Evolutionary conservation across 1,140 invertebrate species (phyloP), one percentile per base, ranked within the genome.

Genomic region (Rhizoglyphus robini): DNA sequence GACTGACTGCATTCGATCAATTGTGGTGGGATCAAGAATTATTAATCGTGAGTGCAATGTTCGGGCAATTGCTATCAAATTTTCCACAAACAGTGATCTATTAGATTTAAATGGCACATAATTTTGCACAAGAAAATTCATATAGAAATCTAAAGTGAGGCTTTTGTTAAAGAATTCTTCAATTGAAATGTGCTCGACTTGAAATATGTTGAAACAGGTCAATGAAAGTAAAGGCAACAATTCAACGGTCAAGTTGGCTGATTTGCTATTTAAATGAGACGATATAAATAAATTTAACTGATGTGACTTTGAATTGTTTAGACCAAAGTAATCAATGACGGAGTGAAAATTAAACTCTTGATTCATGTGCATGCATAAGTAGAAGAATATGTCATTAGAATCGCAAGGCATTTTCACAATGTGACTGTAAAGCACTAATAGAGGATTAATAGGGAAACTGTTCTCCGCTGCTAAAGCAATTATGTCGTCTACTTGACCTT

Each of bases 161-260:
- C 27, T 60, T 46, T 60, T 60, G 8, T 32, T 4, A 27, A 29
- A 60, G 29, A 60, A 60, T 46, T 60, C 1, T 46, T 60, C 3
- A 38, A 46, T 46, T 1, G 58, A 32, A 60, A 29, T 29, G 25
- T 60, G 3, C 13, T 60, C 58, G 13, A 29, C 36, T n/a, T 60
- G 15, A 13, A 20, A 29, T 2, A 29, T 15, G 30, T 29, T 60
- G 29, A 32, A 60, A 27, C 27, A 60, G 15, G 27, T 60, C n/a
- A 60, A n/a, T 29, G 58, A 60, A n/a, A 60, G 15, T 27, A 60
- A 46, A n/a, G 58, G 58, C 13, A 60, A 11, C 15, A n/a, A n/a
- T 60, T 60, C 58, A 11, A 15, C 13, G 1, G 58, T 60, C 3
- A 60, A 2, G 29, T 23, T 54, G 8, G 20, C 20, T 32, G 51